Percentiles rank a stretch among this genome's conserved stretches.
phyloP scores from a whole-genome alignment of 2,113 vertebrate genomes.

The Pseudorasbora parva region DNA sequence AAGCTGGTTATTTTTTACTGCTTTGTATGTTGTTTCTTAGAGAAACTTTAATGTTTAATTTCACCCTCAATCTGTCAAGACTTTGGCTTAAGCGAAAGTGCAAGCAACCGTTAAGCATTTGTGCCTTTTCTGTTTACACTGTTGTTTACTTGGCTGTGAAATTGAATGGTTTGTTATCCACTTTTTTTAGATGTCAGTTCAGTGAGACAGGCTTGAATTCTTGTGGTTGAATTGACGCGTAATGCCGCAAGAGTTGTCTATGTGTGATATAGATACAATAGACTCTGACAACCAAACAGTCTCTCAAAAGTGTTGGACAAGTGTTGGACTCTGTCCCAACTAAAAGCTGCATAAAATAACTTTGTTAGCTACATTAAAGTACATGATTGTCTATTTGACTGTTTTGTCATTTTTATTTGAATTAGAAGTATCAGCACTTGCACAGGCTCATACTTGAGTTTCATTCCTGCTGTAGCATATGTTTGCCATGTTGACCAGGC shows the following conservation, averaged over 20 bases:
- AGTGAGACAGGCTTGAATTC: not conserved
- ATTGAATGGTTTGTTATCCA: constrained; percentile 9
- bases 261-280: constrained; percentile 12
- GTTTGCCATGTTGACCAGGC: constrained; percentile 29
- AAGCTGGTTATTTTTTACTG: not conserved
- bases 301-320: not conserved
- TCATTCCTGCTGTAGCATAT: not conserved
- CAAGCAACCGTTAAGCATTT: constrained; percentile 39
- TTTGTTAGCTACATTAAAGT: not conserved
- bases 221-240: not conserved
- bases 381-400: not conserved
- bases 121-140: constrained; percentile 51
- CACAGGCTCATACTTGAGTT: not conserved
- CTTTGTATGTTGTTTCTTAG: not conserved
- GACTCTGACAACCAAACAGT: not conserved
- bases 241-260: not conserved
- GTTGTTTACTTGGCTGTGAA: constrained; percentile 24
- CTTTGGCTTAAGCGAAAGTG: not conserved
- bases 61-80: not conserved
- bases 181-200: not conserved
- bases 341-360: not conserved
- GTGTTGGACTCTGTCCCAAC: not conserved
- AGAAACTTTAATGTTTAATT: constrained; percentile 29
- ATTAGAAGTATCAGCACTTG: constrained; percentile 9
- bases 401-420: not conserved